These are phyloP conservation scores for Zoanthus solanderi DNA, from an alignment of 92 coral and sea anemone species.

Conservation along the genomic window DNA sequence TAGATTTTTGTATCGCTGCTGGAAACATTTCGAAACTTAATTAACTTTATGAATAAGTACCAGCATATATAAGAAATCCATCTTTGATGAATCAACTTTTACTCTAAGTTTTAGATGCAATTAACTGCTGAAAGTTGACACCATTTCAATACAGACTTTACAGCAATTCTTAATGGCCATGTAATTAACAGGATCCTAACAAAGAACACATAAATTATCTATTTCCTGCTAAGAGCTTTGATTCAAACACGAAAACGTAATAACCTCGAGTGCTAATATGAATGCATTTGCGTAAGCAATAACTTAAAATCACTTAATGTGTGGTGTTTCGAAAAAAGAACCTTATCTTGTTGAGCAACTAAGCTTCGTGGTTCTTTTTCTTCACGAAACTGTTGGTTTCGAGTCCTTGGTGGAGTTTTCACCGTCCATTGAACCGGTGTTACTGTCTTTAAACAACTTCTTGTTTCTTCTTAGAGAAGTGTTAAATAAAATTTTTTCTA, in stretches of 20 bases:
- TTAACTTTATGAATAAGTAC: neutral
- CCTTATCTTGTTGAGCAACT: neutral
- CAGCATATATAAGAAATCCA: neutral
- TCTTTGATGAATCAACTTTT: neutral
- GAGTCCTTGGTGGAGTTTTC: neutral
- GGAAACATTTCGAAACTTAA: neutral
- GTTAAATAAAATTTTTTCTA: conserved; percentile 28
- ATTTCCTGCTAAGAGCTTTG: conserved; percentile 14
- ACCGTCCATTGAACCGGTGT: neutral
- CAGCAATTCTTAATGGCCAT: conserved; percentile 1
- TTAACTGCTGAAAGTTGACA: neutral
- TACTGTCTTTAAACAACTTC: conserved; percentile 9
- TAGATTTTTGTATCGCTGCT: neutral
- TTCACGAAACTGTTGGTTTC: conserved; percentile 13
- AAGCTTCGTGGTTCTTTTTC: neutral
- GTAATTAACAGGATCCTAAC: neutral
- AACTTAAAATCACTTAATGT: neutral
- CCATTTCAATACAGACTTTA: neutral
- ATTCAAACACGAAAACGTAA: neutral
- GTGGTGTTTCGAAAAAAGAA: neutral
- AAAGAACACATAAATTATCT: neutral
- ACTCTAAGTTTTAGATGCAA: neutral
- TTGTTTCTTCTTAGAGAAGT: conserved; percentile 10
- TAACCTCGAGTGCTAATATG: neutral
- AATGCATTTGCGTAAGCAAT: conserved; percentile 33